Evolutionary conservation across 2,113 vertebrate genomes (phyloP).

Genomic region (Callipepla californica): DNA sequence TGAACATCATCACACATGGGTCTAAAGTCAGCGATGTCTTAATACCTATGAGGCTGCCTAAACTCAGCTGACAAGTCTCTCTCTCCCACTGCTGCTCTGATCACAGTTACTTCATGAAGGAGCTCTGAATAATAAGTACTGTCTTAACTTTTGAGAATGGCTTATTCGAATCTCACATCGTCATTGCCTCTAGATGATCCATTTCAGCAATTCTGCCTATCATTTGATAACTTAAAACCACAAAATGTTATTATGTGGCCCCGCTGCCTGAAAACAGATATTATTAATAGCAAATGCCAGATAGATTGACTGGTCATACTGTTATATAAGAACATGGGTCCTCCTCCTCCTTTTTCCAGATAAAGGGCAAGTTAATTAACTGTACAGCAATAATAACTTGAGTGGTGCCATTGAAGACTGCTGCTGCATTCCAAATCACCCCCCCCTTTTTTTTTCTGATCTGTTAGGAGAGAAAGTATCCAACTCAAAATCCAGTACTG

Average conservation of each 20-base stretch:
- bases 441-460: not conserved
- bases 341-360: not conserved
- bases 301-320: not conserved
- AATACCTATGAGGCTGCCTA: not conserved
- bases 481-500: not conserved
- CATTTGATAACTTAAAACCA: not conserved
- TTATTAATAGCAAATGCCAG: conserved; percentile 21
- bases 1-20: not conserved
- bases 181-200: not conserved
- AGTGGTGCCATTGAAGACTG: not conserved
- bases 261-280: conserved; percentile 10
- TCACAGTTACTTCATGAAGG: not conserved
- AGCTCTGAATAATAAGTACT: not conserved
- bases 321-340: not conserved
- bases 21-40: not conserved
- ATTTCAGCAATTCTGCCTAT: not conserved
- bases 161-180: not conserved
- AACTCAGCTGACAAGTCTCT: not conserved
- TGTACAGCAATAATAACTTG: not conserved
- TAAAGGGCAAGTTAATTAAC: not conserved
- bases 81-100: not conserved
- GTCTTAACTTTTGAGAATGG: not conserved
- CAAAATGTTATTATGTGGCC: not conserved
- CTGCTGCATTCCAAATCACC: conserved; percentile 1
- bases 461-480: not conserved